phyloP scores from a whole-genome alignment of 2,113 vertebrate species.

The Oceanites oceanicus region DNA sequence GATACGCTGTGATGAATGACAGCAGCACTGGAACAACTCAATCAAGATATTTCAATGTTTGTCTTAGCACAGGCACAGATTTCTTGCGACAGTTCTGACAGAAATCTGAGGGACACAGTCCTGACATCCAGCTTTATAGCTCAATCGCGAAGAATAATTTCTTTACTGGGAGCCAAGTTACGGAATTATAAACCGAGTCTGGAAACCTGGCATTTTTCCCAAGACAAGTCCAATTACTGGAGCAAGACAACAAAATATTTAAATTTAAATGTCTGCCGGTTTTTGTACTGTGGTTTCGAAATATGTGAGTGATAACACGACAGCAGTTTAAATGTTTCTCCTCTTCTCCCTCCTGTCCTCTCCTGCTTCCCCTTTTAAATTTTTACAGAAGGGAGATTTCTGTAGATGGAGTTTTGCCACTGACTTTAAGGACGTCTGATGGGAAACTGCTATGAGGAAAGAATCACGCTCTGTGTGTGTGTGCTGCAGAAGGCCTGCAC shows the following conservation, averaged over 20 bases:
- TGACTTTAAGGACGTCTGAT: background rate
- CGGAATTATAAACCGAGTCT: slow-evolving; percentile 50
- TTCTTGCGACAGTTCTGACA: background rate
- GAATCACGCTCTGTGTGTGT: background rate
- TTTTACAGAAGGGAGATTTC: slow-evolving; percentile 9
- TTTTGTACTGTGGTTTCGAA: slow-evolving; percentile 49
- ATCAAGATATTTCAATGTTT: background rate
- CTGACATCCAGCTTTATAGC: background rate
- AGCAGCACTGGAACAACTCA: background rate
- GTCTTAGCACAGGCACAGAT: background rate
- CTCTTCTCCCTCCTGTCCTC: background rate
- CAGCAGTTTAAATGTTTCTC: slow-evolving; percentile 27
- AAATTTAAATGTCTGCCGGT: slow-evolving; percentile 20
- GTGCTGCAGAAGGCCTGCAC: background rate
- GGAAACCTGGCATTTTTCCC: slow-evolving; percentile 52
- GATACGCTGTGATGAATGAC: background rate
- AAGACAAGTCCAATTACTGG: slow-evolving; percentile 52
- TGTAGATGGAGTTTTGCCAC: slow-evolving; percentile 13
- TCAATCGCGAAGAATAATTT: background rate
- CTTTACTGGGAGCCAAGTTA: slow-evolving; percentile 37
- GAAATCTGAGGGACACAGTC: background rate
- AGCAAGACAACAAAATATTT: slow-evolving; percentile 51
- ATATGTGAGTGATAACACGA: slow-evolving; percentile 35
- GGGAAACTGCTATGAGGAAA: background rate
- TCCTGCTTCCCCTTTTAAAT: slow-evolving; percentile 9